Evolutionary conservation across 30 jellyfish, hydroid and myxozoan species (phyloP).

Genomic region (Chrysaora quinquecirrha): DNA sequence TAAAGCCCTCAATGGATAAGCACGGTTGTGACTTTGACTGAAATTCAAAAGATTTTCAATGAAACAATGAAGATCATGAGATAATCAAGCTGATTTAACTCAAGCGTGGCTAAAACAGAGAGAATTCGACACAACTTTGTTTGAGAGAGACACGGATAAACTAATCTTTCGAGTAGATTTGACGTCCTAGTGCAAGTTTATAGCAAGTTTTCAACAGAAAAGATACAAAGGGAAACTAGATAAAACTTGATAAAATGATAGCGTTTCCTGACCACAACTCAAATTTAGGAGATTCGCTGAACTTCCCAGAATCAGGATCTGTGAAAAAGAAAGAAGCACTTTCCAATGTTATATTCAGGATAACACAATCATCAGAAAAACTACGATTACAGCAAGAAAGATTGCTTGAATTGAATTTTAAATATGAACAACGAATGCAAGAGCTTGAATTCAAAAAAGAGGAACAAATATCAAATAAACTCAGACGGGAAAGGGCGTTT

Average conservation of each 20-base stretch:
- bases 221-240: not conserved
- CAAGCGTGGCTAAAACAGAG: too few relatives aligned
- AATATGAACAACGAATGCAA: conserved; percentile 42
- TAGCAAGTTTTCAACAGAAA: too few relatives aligned
- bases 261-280: conserved; percentile 9
- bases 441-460: conserved; percentile 26
- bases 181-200: too few relatives aligned
- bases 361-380: conserved; percentile 64
- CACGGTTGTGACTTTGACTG: too few relatives aligned
- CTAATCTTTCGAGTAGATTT: too few relatives aligned
- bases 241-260: not conserved
- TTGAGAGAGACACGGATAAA: too few relatives aligned
- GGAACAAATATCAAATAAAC: conserved; percentile 14
- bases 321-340: conserved; percentile 58
- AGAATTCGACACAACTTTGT: too few relatives aligned
- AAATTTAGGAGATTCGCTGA: conserved; percentile 51
- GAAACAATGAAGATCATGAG: too few relatives aligned
- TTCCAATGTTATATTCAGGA: conserved; percentile 48
- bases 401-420: conserved; percentile 34
- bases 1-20: too few relatives aligned
- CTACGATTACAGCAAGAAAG: conserved; percentile 32
- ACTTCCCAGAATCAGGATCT: conserved; percentile 52
- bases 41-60: too few relatives aligned
- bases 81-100: too few relatives aligned
- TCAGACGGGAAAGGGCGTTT: conserved; percentile 32